Conservation (phyloP, 1,140 invertebrate species). For the Frieseomelitta varia region DNA sequence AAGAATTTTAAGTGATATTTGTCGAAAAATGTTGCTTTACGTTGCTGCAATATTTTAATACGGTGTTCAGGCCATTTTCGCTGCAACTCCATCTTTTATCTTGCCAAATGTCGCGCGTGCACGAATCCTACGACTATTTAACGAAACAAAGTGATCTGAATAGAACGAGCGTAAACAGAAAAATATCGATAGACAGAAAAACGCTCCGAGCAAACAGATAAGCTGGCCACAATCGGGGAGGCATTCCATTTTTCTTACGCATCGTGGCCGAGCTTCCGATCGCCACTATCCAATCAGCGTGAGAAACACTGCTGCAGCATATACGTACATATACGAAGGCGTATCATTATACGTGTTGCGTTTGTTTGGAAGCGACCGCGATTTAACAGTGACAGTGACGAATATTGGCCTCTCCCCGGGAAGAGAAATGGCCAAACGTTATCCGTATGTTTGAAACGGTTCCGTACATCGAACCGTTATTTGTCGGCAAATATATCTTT, state of each 20-base stretch:
- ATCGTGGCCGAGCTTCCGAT: neutral
- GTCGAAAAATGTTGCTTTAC: neutral
- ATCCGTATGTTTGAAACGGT: neutral
- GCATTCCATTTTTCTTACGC: slow-evolving; percentile 28
- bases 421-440: neutral
- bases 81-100: neutral
- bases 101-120: neutral
- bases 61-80: neutral
- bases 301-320: slow-evolving; percentile 3
- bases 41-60: too few species aligned
- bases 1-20: neutral
- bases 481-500: neutral
- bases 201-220: neutral
- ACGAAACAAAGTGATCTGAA: neutral
- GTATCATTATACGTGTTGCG: slow-evolving; percentile 11
- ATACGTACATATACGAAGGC: neutral
- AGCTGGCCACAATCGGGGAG: neutral
- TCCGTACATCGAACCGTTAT: neutral
- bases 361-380: slow-evolving; percentile 15
- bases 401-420: neutral
- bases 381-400: neutral
- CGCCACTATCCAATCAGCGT: neutral
- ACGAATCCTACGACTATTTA: neutral
- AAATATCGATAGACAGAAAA: neutral
- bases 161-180: neutral